A percentile compares a stretch with the other conserved stretches of the same genome.
Evolutionary conservation across 2,797 vertebrate genomes (phyloP).

Genomic region (Lophius americanus): DNA sequence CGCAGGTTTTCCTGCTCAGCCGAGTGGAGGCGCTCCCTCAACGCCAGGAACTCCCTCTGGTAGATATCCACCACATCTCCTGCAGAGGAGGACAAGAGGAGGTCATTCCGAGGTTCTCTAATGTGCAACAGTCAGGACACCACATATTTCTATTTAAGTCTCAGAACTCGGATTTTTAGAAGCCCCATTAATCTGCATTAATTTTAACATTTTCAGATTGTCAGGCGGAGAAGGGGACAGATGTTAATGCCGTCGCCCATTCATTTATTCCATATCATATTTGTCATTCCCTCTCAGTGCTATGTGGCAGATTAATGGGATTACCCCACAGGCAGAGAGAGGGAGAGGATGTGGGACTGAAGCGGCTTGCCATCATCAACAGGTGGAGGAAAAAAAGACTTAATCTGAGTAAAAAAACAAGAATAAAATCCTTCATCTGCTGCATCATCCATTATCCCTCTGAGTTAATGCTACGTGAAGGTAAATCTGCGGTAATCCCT

Average conservation of each 20-base stretch:
- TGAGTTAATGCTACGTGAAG: conserved; percentile 33
- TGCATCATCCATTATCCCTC: conserved; percentile 21
- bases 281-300: neutral
- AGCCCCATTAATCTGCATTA: neutral
- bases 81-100: conserved; percentile 50
- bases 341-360: neutral
- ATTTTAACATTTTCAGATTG: neutral
- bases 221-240: neutral
- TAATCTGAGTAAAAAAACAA: conserved; percentile 53
- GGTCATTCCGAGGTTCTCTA: neutral
- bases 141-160: too few relatives aligned
- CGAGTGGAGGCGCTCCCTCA: conserved; percentile 91
- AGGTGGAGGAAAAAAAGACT: conserved; percentile 33
- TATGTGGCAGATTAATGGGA: neutral
- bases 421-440: conserved; percentile 56
- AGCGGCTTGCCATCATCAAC: conserved; percentile 24
- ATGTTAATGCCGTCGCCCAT: neutral
- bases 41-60: conserved; percentile 93
- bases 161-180: neutral
- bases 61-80: conserved; percentile 94
- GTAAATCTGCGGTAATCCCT: conserved; percentile 58
- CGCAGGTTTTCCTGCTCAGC: conserved; percentile 96
- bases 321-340: conserved; percentile 7
- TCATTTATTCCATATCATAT: neutral
- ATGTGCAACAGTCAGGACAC: too few relatives aligned